Percentiles rank a stretch among this genome's conserved stretches.
Evolutionary conservation across 2,797 vertebrate genomes (phyloP).

Genomic region (Tenualosa thibaudeaui): DNA sequence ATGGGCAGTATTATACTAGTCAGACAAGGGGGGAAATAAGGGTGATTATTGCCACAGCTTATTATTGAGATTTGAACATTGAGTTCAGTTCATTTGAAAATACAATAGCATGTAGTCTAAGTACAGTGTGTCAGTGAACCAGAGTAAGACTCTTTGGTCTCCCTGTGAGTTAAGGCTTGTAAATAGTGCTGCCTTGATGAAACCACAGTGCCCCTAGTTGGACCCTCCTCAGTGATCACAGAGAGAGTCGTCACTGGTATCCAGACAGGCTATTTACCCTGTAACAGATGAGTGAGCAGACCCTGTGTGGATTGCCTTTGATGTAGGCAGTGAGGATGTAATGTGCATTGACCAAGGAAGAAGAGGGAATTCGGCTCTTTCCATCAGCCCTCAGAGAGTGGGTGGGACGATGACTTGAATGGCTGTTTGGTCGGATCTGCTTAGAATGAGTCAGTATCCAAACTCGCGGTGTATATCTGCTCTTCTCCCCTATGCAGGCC

Average conservation of each 20-base stretch:
- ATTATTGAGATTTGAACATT: background rate
- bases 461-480: background rate
- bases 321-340: background rate
- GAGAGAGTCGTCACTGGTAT: background rate
- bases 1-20: background rate
- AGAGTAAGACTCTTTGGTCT: background rate
- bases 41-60: background rate
- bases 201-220: background rate
- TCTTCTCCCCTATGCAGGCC: slow-evolving; percentile 55
- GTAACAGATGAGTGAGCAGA: background rate
- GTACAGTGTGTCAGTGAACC: background rate
- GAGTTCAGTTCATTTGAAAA: background rate
- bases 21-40: background rate
- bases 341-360: background rate
- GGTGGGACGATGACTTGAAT: background rate
- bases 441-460: background rate
- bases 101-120: background rate
- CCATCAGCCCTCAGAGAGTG: background rate
- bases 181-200: background rate
- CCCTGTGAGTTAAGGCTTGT: background rate
- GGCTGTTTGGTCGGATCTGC: background rate
- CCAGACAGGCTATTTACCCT: background rate
- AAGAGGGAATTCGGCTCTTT: background rate
- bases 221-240: slow-evolving; percentile 8
- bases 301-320: background rate